These are phyloP conservation scores for Lordiphosa fenestrarum DNA, from an alignment of 2,888 invertebrate genomes.

Conservation along the genomic window DNA sequence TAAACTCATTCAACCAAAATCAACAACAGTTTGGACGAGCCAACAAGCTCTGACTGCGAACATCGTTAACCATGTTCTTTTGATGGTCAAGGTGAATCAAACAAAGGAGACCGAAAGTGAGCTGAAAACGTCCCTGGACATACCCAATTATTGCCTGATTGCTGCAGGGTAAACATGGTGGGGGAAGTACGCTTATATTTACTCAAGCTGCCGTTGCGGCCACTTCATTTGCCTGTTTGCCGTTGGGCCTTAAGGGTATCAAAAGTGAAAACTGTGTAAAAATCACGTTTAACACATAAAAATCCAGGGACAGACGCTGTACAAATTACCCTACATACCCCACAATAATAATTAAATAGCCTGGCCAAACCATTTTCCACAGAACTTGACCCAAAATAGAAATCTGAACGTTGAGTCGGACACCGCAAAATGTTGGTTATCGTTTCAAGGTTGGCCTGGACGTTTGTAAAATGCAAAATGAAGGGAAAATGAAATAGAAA, in stretches of 20 bases:
- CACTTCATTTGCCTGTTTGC: constrained; percentile 24
- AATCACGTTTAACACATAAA: constrained; percentile 62
- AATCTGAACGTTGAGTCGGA: not conserved
- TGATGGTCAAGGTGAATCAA: constrained; percentile 52
- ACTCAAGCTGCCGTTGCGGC: constrained; percentile 11
- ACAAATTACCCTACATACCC: constrained; percentile 9
- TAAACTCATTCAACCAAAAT: not conserved
- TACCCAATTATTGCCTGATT: constrained; percentile 26
- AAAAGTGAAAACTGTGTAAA: constrained; percentile 42
- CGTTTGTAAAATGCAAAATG: constrained; percentile 1
- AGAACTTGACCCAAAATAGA: constrained; percentile 8
- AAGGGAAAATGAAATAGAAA: constrained; percentile 3
- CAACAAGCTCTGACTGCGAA: constrained; percentile 21
- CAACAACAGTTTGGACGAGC: not conserved
- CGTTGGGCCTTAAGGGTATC: constrained; percentile 10
- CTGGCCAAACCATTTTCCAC: constrained; percentile 6
- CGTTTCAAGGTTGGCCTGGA: constrained; percentile 1
- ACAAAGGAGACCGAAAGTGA: constrained; percentile 27
- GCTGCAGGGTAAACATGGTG: not conserved
- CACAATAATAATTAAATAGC: constrained; percentile 26
- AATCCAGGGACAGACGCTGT: constrained; percentile 22
- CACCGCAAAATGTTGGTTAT: constrained; percentile 6
- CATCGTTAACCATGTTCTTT: constrained; percentile 56
- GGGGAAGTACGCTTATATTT: constrained; percentile 10
- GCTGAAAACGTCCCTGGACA: constrained; percentile 31